phyloP scores from a whole-genome alignment of 2,888 invertebrate genomes.

The Erebia aethiops region DNA sequence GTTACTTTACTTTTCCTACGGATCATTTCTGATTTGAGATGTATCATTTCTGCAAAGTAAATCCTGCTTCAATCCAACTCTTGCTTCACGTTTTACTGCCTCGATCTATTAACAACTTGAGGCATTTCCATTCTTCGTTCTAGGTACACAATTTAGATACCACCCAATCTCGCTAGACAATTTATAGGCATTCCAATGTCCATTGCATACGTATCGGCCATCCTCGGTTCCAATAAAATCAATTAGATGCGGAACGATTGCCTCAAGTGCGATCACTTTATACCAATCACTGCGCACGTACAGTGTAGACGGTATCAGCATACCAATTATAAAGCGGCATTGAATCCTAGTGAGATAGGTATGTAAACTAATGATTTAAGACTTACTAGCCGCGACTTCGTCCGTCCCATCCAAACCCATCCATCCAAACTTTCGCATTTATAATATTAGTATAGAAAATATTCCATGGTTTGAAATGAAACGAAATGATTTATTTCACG shows the following conservation, averaged over 20 bases:
- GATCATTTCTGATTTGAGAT: neutral
- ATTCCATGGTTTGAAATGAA: too few species aligned
- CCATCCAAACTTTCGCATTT: too few species aligned
- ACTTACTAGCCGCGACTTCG: too few species aligned
- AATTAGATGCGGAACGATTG: constrained; percentile 44
- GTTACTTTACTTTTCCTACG: too few species aligned
- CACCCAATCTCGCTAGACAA: constrained; percentile 8
- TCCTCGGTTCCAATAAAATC: constrained; percentile 44
- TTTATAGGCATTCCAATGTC: constrained; percentile 38
- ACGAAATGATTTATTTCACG: too few species aligned
- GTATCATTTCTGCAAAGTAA: neutral
- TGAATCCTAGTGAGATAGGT: neutral
- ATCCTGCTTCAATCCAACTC: neutral
- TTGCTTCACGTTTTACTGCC: neutral
- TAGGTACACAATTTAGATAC: neutral
- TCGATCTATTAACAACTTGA: neutral
- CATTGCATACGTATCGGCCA: constrained; percentile 15
- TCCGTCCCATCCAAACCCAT: too few species aligned
- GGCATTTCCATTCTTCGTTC: neutral
- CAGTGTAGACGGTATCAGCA: constrained; percentile 24
- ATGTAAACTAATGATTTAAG: too few species aligned
- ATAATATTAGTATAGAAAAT: too few species aligned
- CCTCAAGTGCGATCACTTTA: constrained; percentile 46
- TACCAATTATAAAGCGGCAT: constrained; percentile 18
- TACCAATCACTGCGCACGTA: constrained; percentile 40